These are phyloP conservation scores for Podabrus alpinus DNA, from an alignment of 2,888 invertebrate genomes.

Conservation along the genomic window DNA sequence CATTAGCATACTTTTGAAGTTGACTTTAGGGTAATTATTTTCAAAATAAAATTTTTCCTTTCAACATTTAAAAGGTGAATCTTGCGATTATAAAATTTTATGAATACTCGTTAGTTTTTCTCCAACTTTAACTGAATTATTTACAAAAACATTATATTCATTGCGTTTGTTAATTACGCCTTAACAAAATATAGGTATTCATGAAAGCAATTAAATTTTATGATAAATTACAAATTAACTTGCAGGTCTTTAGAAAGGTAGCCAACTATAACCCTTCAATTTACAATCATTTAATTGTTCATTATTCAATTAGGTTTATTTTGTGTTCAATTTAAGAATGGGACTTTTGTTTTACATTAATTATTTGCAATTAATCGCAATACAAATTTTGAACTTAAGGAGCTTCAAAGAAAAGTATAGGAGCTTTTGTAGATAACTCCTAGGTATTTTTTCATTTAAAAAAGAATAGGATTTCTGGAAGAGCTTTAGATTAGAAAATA, in stretches of 20 bases:
- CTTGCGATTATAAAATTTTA: not conserved
- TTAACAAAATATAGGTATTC: not conserved
- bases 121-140: too few relatives aligned
- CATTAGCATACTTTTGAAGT: not conserved
- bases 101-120: not conserved
- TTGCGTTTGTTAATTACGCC: not conserved
- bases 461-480: not conserved
- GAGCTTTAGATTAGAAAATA: not conserved
- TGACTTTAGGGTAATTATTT: not conserved
- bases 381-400: not conserved
- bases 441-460: not conserved
- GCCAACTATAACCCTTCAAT: not conserved
- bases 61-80: too few relatives aligned
- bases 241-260: not conserved
- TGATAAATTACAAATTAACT: not conserved
- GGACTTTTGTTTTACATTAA: not conserved
- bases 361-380: not conserved
- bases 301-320: not conserved
- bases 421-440: too few relatives aligned
- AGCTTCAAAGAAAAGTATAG: not conserved
- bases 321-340: not conserved
- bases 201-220: not conserved
- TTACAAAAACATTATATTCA: not conserved
- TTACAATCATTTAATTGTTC: not conserved
- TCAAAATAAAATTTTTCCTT: not conserved